These are phyloP conservation scores for Vandiemenella viatica DNA, from an alignment of 2,888 invertebrate genomes.

Conservation along the genomic window DNA sequence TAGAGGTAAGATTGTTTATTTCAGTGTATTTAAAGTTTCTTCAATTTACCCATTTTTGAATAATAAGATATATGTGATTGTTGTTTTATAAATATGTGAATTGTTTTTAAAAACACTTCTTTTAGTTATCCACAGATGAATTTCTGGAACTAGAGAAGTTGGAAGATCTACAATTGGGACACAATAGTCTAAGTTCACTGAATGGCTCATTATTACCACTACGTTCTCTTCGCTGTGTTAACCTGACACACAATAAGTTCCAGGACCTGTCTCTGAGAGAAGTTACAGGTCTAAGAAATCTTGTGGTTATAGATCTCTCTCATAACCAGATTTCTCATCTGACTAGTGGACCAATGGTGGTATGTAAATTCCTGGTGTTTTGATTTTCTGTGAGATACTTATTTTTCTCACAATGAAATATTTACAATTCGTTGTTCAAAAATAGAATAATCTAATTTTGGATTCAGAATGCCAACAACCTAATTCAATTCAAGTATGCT, in stretches of 20 bases:
- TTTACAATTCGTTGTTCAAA: too few species aligned
- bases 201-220: conserved; percentile 58
- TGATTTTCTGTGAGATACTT: too few species aligned
- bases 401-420: too few species aligned
- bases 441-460: too few species aligned
- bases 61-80: too few species aligned
- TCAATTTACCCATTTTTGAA: too few species aligned
- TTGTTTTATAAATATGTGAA: too few species aligned
- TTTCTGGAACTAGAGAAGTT: conserved; percentile 54
- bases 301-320: conserved; percentile 61
- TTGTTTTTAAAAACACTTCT: too few species aligned
- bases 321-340: conserved; percentile 55
- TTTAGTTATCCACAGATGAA: conserved; percentile 56
- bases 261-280: conserved; percentile 67
- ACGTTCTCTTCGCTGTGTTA: conserved; percentile 48
- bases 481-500: too few species aligned
- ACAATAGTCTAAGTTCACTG: conserved; percentile 53
- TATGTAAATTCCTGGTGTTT: too few species aligned
- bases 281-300: conserved; percentile 50
- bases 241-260: conserved; percentile 60
- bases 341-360: conserved; percentile 48
- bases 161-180: conserved; percentile 53
- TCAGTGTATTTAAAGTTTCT: background rate
- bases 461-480: too few species aligned
- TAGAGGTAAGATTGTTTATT: conserved; percentile 38